Conservation (phyloP, 2,888 invertebrate genomes). For the Heterodera filipjevi region DNA sequence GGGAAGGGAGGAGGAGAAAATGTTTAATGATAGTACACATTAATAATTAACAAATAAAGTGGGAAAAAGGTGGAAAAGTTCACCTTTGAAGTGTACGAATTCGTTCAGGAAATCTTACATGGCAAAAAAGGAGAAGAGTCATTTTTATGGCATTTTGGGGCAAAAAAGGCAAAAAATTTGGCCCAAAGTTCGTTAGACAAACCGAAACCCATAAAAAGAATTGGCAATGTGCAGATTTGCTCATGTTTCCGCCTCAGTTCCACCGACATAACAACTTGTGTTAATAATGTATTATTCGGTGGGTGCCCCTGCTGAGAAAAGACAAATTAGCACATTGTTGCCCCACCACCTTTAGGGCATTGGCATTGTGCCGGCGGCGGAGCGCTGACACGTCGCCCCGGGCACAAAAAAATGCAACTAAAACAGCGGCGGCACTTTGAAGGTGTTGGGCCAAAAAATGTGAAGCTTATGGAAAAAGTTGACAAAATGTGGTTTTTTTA, state of each 20-base stretch:
- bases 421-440: not conserved
- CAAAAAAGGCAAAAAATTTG: not conserved
- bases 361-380: conserved; percentile 1
- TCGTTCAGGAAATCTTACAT: too few species aligned
- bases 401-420: not conserved
- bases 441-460: conserved; percentile 1
- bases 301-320: not conserved
- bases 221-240: not conserved
- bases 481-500: not conserved
- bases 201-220: not conserved
- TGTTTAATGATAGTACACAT: not conserved
- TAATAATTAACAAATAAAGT: not conserved
- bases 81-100: not conserved
- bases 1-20: too few species aligned
- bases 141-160: not conserved
- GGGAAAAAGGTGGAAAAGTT: not conserved
- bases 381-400: not conserved
- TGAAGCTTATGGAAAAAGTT: not conserved
- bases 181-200: not conserved
- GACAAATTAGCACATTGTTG: conserved; percentile 3
- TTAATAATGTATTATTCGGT: not conserved
- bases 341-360: not conserved
- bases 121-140: too few species aligned
- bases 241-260: conserved; percentile 1
- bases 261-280: not conserved